phyloP scores from a whole-genome alignment of 2,797 vertebrate genomes.

The Orestias chungarensis region DNA sequence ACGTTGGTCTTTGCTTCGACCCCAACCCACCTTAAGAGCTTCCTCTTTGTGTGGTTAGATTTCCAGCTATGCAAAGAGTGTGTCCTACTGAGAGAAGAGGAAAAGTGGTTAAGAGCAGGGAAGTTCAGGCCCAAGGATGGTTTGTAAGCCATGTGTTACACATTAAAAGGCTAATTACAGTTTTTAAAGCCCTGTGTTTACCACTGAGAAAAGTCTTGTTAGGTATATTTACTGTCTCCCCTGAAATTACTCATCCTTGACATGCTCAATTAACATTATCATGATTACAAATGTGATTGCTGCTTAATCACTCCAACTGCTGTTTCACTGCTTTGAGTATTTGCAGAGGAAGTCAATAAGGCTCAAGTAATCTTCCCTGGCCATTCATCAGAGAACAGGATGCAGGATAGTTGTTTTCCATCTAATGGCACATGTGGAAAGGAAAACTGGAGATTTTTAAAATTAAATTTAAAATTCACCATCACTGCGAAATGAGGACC shows the following conservation, averaged over 20 bases:
- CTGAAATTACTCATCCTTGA: slow-evolving; percentile 83
- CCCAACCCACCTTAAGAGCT: slow-evolving; percentile 56
- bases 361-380: slow-evolving; percentile 43
- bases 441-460: slow-evolving; percentile 22
- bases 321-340: slow-evolving; percentile 58
- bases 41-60: slow-evolving; percentile 76
- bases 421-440: slow-evolving; percentile 39
- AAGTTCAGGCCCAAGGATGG: slow-evolving; percentile 67
- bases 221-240: slow-evolving; percentile 81
- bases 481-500: slow-evolving; percentile 62
- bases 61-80: slow-evolving; percentile 75
- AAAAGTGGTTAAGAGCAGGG: slow-evolving; percentile 63
- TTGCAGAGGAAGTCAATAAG: slow-evolving; percentile 55
- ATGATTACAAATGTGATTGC: slow-evolving; percentile 78
- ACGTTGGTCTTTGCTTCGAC: slow-evolving; percentile 40
- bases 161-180: slow-evolving; percentile 84
- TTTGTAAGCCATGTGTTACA: slow-evolving; percentile 80
- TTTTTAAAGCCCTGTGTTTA: slow-evolving; percentile 80
- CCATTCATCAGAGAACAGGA: slow-evolving; percentile 64
- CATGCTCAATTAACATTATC: slow-evolving; percentile 82
- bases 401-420: slow-evolving; percentile 51
- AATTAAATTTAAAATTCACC: slow-evolving; percentile 53
- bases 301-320: slow-evolving; percentile 61
- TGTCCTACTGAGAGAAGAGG: slow-evolving; percentile 64
- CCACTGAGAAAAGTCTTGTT: slow-evolving; percentile 78